A percentile compares a stretch with the other conserved stretches of the same genome.
phyloP scores from a whole-genome alignment of 1,140 invertebrate genomes.

The Zaprionus taronus region DNA sequence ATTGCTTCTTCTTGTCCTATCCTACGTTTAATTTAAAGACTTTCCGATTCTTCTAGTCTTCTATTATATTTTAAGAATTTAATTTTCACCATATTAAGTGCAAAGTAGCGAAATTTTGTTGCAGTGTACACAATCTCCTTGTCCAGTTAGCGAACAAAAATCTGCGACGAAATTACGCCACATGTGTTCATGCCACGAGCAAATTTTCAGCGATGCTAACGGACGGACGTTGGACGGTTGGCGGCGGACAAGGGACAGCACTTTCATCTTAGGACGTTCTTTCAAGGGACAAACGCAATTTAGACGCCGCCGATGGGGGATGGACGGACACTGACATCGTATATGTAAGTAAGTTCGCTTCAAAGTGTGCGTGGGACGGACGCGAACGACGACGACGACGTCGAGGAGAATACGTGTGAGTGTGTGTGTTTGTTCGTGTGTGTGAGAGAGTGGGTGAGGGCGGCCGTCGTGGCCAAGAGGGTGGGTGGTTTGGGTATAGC shows the following conservation, averaged over 20 bases:
- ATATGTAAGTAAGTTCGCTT: slow-evolving; percentile 62
- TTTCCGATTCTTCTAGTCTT: neutral
- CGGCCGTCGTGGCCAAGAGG: slow-evolving; percentile 52
- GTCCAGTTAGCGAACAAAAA: slow-evolving; percentile 83
- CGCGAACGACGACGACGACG: slow-evolving; percentile 5
- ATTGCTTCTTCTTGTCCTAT: no score
- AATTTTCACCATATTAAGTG: neutral
- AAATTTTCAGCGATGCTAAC: slow-evolving; percentile 81
- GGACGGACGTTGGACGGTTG: slow-evolving; percentile 36
- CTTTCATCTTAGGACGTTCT: slow-evolving; percentile 83
- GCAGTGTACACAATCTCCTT: slow-evolving; percentile 75
- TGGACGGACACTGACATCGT: slow-evolving; percentile 66
- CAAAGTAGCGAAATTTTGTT: neutral
- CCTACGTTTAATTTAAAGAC: neutral
- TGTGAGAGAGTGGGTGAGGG: slow-evolving; percentile 29
- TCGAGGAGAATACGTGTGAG: slow-evolving; percentile 5
- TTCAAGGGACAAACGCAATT: slow-evolving; percentile 82
- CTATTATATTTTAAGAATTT: neutral
- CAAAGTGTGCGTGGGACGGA: slow-evolving; percentile 48
- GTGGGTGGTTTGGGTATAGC: slow-evolving; percentile 68
- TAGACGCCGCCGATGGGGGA: slow-evolving; percentile 58
- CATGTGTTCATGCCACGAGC: slow-evolving; percentile 82
- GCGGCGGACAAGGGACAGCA: slow-evolving; percentile 73
- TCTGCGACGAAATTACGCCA: slow-evolving; percentile 83
- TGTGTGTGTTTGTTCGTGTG: slow-evolving; percentile 11